phyloP scores from a whole-genome alignment of 2,113 vertebrate genomes.

The Xenopus laevis region DNA sequence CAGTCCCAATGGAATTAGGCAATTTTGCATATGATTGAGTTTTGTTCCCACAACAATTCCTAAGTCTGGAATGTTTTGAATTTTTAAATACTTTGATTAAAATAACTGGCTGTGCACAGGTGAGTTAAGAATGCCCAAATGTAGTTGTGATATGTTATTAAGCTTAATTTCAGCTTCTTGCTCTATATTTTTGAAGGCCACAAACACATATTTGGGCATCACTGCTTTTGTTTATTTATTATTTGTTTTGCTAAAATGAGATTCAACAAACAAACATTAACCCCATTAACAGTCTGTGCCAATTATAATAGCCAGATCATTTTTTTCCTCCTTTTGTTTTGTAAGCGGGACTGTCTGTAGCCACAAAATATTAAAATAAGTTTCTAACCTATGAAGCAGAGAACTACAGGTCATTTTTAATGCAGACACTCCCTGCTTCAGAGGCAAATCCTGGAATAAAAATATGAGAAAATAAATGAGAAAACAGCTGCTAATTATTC shows the following conservation, averaged over 20 bases:
- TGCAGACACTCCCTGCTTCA: conserved; percentile 99
- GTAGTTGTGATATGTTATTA: conserved; percentile 36
- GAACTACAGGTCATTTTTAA: conserved; percentile 99
- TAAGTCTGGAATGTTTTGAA: conserved; percentile 71
- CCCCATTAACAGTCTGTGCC: conserved; percentile 72
- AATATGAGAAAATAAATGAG: conserved; percentile 93
- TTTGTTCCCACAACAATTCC: conserved; percentile 67
- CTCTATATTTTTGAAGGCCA: conserved; percentile 52
- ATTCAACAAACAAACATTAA: conserved; percentile 60
- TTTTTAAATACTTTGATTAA: conserved; percentile 59
- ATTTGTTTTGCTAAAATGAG: conserved; percentile 46
- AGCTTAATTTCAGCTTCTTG: conserved; percentile 22
- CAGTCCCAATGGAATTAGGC: conserved; percentile 80
- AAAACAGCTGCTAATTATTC: conserved; percentile 94
- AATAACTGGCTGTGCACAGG: conserved; percentile 45
- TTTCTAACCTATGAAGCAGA: conserved; percentile 99
- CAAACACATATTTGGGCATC: conserved; percentile 60
- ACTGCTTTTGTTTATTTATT: conserved; percentile 59
- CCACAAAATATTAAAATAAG: conserved; percentile 99
- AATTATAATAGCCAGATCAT: conserved; percentile 64
- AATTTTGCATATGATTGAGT: conserved; percentile 53
- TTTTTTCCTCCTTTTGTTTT: conserved; percentile 47
- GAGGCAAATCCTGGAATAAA: conserved; percentile 99
- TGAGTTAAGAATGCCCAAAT: conserved; percentile 59
- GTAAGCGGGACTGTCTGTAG: conserved; percentile 94